A percentile compares a stretch with the other conserved stretches of the same genome.
Evolutionary conservation across 2,113 vertebrate species (phyloP).

Genomic region (Crotophaga sulcirostris): DNA sequence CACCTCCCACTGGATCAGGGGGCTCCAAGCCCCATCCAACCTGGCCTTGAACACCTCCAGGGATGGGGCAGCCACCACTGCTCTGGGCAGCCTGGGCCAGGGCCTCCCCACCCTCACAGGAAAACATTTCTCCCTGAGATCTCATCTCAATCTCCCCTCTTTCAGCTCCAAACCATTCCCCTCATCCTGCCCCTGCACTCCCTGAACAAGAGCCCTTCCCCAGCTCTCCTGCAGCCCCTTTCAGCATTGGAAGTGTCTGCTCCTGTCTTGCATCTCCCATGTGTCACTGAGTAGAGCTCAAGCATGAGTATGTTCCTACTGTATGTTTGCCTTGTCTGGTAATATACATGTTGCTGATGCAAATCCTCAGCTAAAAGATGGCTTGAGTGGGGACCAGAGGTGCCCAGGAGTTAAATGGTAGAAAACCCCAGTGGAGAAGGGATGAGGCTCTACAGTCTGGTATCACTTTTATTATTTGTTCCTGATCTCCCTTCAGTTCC

Average conservation of each 20-base stretch:
- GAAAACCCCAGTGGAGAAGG: neutral
- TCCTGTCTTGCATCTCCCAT: neutral
- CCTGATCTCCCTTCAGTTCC: neutral
- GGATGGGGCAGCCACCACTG: no score
- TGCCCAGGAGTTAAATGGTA: neutral
- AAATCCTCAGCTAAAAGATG: neutral
- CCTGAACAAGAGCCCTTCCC: no score
- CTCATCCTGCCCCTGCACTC: no score
- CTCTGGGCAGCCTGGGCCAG: no score
- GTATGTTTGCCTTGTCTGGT: neutral
- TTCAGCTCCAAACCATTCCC: no score
- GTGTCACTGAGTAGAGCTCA: neutral
- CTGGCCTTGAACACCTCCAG: no score
- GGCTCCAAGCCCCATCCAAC: no score
- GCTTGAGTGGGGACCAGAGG: neutral
- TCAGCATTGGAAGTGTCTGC: neutral
- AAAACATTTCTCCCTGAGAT: no score
- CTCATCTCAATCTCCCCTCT: no score
- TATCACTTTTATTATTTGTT: constrained; percentile 6
- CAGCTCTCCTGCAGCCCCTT: no score
- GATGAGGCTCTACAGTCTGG: neutral
- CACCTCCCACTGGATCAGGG: no score
- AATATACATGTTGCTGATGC: neutral
- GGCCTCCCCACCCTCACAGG: no score
- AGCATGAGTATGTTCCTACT: neutral